Base-by-base conservation (phyloP, 2,113 vertebrate species). In the Anoplopoma fimbria region DNA sequence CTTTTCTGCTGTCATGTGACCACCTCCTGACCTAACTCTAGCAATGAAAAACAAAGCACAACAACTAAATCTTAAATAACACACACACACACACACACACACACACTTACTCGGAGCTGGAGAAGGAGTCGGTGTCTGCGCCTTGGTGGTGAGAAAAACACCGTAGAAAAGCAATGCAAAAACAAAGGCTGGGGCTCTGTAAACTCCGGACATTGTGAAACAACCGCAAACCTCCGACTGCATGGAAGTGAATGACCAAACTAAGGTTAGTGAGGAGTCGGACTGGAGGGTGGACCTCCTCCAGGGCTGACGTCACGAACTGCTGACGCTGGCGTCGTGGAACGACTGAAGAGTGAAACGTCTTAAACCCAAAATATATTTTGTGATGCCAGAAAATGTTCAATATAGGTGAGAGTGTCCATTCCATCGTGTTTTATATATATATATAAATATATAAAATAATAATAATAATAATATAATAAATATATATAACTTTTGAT, bases 1-100 rank as follows among this genome's bases (percentile, higher is more conserved):
- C 62, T 67, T 25, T 60, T 33, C 23, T 69, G 40, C 14, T 19
- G 82, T 92, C 92, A 92, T 84, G 87, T 92, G 91, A 93, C 86
- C 69, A 13, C 27, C 88, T 85, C 74, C 82, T 92, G 92, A 92
- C 63, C 34, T 1, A 67, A 81, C 63, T 47, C 33, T 6, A 40
- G 13, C 62, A 6, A 55, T 5, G 31, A 27, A 23, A 45, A 82
- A 82, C 79, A 80, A 88, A 81, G 29, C 70, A n/a, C 21, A 70
- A 21, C 63, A 63, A 74, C 27, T 23, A 13, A 65, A 65, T 21
- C 15, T 58, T 0, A 23, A 36, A 1, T 6, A 25, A 49, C 12
- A 53, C 1, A 51, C 17, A 51, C 49, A 49, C 17, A 53, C 49
- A n/a, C 49, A 55, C 51, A n/a, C 21, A 60, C 23, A 10, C 2